Evolutionary conservation across 2,888 invertebrate genomes (phyloP), one percentile per base, ranked within the genome.

Genomic region (Keiferia lycopersicella): DNA sequence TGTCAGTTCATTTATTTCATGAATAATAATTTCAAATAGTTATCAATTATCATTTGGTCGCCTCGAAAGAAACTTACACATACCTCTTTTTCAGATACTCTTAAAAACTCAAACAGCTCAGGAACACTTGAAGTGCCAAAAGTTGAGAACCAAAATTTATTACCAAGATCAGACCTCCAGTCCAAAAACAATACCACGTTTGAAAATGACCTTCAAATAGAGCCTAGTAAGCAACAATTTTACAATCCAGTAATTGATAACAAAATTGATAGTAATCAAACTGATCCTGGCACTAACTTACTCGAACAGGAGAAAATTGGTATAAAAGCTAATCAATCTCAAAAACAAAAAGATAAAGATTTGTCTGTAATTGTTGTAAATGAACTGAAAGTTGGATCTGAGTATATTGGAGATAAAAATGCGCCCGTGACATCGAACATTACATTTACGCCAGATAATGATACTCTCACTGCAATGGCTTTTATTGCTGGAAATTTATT

Each of bases 401-500:
- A 91, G 77, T 68, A 78, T 1, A 84, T 91, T 57, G 91, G 91
- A 12, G 86, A 87, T 64, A 71, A 69, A 59, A 71, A 73, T 34
- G 78, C 81, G 2, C 72, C 82, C 48, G 76, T 86, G 1, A 81
- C 84, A 64, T 90, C 91, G 18, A 91, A 88, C 62, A 85, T 91
- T 11, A 88, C 88, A 4, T 91, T 90, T 64, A 87, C 86, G n/a
- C 80, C 85, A 18, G 88, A 88, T 77, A 91, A 90, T 67, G 89
- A 90, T 62, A 90, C 91, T 3, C 69, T 88, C 18, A 87, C 85
- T 59, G 89, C 91, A 30, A 87, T 91, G 85, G 84, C 89, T 0
- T 88, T 83, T 34, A 91, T 91, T 66, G 91, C 91, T 68, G 91
- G 91, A 0, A 88, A 89, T 73, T 69, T 91, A 48, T 69, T 91